phyloP scores from a whole-genome alignment of 2,888 invertebrate genomes.

The Ptychoptera contaminata region DNA sequence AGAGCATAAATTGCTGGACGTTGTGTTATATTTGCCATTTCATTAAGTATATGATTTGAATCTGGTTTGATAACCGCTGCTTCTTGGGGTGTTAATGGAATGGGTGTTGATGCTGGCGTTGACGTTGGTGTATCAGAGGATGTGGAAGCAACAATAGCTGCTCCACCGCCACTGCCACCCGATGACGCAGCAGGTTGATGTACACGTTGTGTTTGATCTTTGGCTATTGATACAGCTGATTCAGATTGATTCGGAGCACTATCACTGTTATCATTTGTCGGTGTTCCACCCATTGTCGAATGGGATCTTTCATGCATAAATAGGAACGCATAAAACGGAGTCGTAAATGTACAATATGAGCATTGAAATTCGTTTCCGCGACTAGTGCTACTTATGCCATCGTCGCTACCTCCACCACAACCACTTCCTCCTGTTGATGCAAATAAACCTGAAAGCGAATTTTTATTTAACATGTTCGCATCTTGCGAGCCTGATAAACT shows the following conservation, averaged over 20 bases:
- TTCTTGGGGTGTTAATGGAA: slow-evolving; percentile 17
- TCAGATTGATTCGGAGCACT: slow-evolving; percentile 20
- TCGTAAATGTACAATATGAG: slow-evolving; percentile 78
- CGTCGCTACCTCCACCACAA: slow-evolving; percentile 5
- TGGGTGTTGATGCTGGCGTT: slow-evolving; percentile 21
- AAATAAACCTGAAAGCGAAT: background rate
- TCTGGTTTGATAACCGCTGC: slow-evolving; percentile 10
- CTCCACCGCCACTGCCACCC: too few relatives aligned
- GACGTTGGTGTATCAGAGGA: slow-evolving; percentile 30
- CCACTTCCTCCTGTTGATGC: slow-evolving; percentile 25
- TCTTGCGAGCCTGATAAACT: slow-evolving; percentile 2
- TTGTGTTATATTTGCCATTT: slow-evolving; percentile 24
- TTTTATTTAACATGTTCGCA: background rate
- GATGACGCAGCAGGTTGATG: slow-evolving; percentile 23
- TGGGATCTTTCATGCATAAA: slow-evolving; percentile 87
- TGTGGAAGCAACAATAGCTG: slow-evolving; percentile 33
- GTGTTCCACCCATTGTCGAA: slow-evolving; percentile 20
- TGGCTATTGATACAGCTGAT: slow-evolving; percentile 36
- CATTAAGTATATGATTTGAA: slow-evolving; percentile 14
- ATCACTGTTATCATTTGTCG: slow-evolving; percentile 11
- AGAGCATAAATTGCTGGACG: slow-evolving; percentile 47
- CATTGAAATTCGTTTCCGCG: slow-evolving; percentile 68
- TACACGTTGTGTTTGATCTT: slow-evolving; percentile 38
- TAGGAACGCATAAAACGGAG: slow-evolving; percentile 75
- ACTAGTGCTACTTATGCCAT: slow-evolving; percentile 11